Base-by-base conservation (phyloP, 1,140 invertebrate genomes). In the Thaumetopoea pityocampa region DNA sequence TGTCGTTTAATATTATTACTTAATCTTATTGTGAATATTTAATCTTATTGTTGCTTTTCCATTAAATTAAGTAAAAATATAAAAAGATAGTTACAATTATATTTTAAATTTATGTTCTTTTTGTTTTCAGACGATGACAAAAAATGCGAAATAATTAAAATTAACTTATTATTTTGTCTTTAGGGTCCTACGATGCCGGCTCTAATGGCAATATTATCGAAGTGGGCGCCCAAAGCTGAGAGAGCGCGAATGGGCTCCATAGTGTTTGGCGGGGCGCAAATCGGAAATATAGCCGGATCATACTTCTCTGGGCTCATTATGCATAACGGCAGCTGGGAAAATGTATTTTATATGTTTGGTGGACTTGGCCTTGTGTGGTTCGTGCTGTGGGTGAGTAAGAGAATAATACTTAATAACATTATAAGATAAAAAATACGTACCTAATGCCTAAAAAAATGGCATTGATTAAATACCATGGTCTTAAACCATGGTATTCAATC, bases 291-390 rank as follows among this genome's bases (percentile, higher is more conserved):
- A 7, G 85, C 93, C 23, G 90, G 92, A 1, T 90, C 92, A 9
- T 86, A 89, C 0, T 56, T 93, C 6, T 92, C 91, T 18, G 93
- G 93, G 6, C 67, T 91, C 0, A 86, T 93, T 8, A 85, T 94
- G 34, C 74, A 91, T 5, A 85, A 89, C 1, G 85, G 89, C 3
- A 89, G 88, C n/a, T 95, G 93, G 93, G 88, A 90, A 1, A 85
- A 89, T 2, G 92, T 94, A 0, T 96, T 95, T 67, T 95, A 95
- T 67, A 86, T 94, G 22, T 96, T 96, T 68, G 95, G 95, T 60
- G 85, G 86, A 18, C 49, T 92, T 0, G 92, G 91, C 1, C 57
- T 93, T 0, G 10, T 90, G 0, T 94, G 92, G 92, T 93, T 92
- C 45, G 24, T 90, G 1, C 50, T 92, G 18, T 94, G 92, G 89